Evolutionary conservation across 2,888 invertebrate genomes (phyloP), one percentile per base, ranked within the genome.

Genomic region (Xanthorhoe designata): DNA sequence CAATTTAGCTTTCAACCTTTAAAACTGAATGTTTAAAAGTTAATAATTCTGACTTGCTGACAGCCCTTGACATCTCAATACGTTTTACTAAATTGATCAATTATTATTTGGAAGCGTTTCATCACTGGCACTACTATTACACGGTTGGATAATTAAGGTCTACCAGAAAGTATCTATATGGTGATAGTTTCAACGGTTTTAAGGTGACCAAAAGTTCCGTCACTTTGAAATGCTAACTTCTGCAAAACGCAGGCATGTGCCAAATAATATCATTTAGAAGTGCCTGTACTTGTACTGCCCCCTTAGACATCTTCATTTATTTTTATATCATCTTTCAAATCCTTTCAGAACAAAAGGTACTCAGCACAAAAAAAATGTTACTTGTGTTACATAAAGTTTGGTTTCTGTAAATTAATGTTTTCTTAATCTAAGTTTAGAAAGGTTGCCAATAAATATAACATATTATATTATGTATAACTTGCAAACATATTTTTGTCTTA

Each of bases 21-120:
- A 32, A 32, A 32, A 1, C 32, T 32, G 5, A 24, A 24, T 54
- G 35, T 47, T 47, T 17, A 15, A 15, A 15, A 4, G 42, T 55
- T 55, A 55, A 55, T 55, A 19, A 55, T 55, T 38, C 18, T 55
- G 18, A 55, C 13, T 55, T 55, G 32, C 9, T 51, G 52, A 42
- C 52, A 55, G 42, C 55, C 55, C 55, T 55, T 55, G 55, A 42
- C 38, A 38, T 19, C 55, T 55, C 55, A 55, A 55, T 17, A 55
- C 19, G 17, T 19, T 55, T 5, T 18, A n/a, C n/a, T n/a, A n/a
- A 19, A 55, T 18, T 55, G 13, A 38, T 42, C 10, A 60, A 29
- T 50, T 51, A 13, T 24, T 51, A 7, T 24, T 51, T 51, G 10
- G 24, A 13, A 24, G 24, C 13, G 51, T 51, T 51, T 51, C 51